A percentile compares a stretch with the other conserved stretches of the same genome.
Conservation (phyloP, 2,797 vertebrate species). For the Anniella stebbinsi region DNA sequence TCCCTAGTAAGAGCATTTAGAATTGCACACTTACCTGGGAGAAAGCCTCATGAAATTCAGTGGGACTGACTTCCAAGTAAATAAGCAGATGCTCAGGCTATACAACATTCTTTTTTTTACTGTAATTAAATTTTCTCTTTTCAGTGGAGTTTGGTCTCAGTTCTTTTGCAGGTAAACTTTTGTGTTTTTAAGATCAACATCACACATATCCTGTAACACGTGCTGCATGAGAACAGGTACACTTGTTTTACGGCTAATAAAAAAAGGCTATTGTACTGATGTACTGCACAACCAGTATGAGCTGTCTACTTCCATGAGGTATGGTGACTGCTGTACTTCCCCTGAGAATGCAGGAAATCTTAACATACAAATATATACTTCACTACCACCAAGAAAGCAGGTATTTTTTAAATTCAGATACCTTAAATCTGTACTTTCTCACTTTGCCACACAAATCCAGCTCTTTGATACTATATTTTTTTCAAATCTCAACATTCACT, state of each 20-base stretch:
- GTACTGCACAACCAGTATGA: not conserved
- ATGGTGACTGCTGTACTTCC: not conserved
- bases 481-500: not conserved
- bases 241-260: conserved; percentile 3
- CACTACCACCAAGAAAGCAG: not conserved
- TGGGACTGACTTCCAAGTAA: not conserved
- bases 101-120: not conserved
- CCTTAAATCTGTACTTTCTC: not conserved
- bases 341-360: not conserved
- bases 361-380: conserved; percentile 17
- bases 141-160: not conserved
- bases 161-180: not conserved
- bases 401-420: not conserved
- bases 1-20: not conserved
- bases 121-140: not conserved
- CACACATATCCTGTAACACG: not conserved
- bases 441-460: not conserved
- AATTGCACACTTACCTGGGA: not conserved
- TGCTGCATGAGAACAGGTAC: conserved; percentile 1
- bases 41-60: not conserved
- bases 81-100: not conserved
- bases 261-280: conserved; percentile 1
- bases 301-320: conserved; percentile 1
- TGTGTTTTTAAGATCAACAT: not conserved
- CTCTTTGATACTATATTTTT: not conserved